These are phyloP conservation scores for Battus philenor DNA, from an alignment of 1,140 invertebrate species.

Conservation along the genomic window DNA sequence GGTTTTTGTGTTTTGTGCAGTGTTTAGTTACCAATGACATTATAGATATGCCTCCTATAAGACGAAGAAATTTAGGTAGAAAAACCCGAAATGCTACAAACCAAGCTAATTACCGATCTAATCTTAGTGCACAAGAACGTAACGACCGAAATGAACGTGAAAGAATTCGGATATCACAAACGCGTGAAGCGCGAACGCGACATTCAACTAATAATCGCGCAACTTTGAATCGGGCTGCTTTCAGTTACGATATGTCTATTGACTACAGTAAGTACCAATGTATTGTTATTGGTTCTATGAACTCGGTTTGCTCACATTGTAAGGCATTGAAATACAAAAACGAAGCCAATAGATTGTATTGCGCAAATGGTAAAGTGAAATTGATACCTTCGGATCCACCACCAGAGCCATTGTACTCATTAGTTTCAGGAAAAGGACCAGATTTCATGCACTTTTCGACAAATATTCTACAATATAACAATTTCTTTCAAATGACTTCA, in stretches of 20 bases:
- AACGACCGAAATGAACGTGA: constrained; percentile 26
- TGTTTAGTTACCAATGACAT: constrained; percentile 22
- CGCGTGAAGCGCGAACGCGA: constrained; percentile 24
- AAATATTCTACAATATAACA: constrained; percentile 40
- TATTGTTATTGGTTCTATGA: constrained; percentile 35
- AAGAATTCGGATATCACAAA: constrained; percentile 29
- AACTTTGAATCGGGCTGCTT: constrained; percentile 30
- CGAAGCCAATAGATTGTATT: constrained; percentile 57
- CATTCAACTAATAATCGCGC: constrained; percentile 23
- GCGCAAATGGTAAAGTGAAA: constrained; percentile 42
- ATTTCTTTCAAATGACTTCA: constrained; percentile 37
- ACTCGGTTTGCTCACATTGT: constrained; percentile 42
- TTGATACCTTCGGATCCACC: constrained; percentile 33
- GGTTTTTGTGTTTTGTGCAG: constrained; percentile 23
- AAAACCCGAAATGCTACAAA: constrained; percentile 32
- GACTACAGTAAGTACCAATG: constrained; percentile 31
- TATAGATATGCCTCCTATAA: constrained; percentile 25
- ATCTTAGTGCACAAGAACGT: constrained; percentile 28
- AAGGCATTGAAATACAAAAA: constrained; percentile 51
- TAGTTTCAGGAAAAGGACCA: constrained; percentile 33
- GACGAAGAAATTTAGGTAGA: constrained; percentile 29
- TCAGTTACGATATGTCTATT: constrained; percentile 34
- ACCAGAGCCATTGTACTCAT: constrained; percentile 37
- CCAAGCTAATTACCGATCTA: constrained; percentile 31
- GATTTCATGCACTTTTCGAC: constrained; percentile 44